These are phyloP conservation scores for Drosophila ohnishii DNA, from an alignment of 1,140 invertebrate genomes.

Conservation along the genomic window DNA sequence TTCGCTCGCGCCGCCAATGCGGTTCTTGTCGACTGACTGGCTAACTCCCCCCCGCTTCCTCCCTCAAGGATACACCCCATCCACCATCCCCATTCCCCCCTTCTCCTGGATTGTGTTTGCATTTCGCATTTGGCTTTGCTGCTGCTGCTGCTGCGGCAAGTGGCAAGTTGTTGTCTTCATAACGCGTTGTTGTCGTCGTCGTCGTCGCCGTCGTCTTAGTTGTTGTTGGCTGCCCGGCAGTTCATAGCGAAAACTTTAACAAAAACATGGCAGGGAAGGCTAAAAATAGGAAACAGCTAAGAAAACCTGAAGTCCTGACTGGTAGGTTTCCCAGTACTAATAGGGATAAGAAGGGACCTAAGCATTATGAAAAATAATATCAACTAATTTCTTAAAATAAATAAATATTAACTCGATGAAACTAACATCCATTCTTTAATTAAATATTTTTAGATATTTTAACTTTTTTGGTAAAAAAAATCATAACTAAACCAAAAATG, in stretches of 20 bases:
- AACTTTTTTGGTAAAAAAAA: too few species aligned
- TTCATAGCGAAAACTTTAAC: constrained; percentile 45
- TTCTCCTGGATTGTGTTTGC: constrained; percentile 53
- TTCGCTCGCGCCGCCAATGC: constrained; percentile 39
- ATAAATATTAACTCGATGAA: too few species aligned
- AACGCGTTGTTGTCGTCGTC: constrained; percentile 45
- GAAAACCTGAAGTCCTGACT: not conserved
- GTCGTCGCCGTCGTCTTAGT: constrained; percentile 17
- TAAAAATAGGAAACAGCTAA: not conserved
- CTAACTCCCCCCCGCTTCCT: constrained; percentile 6
- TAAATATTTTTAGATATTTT: too few species aligned
- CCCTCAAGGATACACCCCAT: not conserved
- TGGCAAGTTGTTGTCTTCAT: constrained; percentile 61
- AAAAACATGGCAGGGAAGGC: not conserved
- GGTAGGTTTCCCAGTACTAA: not conserved
- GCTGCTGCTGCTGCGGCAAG: constrained; percentile 25
- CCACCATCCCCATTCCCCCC: not conserved
- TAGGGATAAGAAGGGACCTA: not conserved
- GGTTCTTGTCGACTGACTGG: constrained; percentile 40
- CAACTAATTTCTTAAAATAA: not conserved
- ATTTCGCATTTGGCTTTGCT: constrained; percentile 69
- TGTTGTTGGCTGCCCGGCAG: constrained; percentile 45
- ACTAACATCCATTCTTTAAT: too few species aligned
- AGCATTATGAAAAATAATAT: not conserved
- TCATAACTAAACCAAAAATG: too few species aligned